phyloP scores from a whole-genome alignment of 1,140 invertebrate species.

The Mercenaria mercenaria region DNA sequence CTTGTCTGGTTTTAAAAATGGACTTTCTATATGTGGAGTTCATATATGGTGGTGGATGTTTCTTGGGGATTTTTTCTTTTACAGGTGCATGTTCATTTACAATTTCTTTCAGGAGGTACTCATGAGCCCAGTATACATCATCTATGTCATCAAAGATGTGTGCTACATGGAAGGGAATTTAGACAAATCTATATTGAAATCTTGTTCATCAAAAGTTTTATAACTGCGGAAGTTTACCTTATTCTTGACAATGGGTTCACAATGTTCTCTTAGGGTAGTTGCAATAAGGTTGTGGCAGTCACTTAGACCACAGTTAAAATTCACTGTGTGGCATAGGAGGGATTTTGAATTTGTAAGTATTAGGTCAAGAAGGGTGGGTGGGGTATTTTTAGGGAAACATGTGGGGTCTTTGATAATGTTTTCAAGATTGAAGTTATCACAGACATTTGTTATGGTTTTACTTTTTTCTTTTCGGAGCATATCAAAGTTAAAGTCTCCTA shows the following conservation, averaged over 20 bases:
- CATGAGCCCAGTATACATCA: neutral
- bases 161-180: neutral
- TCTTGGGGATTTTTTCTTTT: neutral
- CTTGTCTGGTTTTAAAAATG: no score
- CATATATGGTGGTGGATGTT: neutral
- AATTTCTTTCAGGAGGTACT: neutral
- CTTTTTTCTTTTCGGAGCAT: constrained; percentile 5
- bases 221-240: neutral
- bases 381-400: constrained; percentile 10
- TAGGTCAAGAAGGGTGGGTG: constrained; percentile 3
- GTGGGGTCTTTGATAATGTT: constrained; percentile 58
- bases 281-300: constrained; percentile 22
- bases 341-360: constrained; percentile 37
- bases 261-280: neutral
- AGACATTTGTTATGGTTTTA: constrained; percentile 3
- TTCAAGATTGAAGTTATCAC: constrained; percentile 49
- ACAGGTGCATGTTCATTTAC: neutral
- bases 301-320: constrained; percentile 51
- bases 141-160: constrained; percentile 9
- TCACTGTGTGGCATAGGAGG: neutral
- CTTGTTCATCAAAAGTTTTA: neutral
- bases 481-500: constrained; percentile 59
- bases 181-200: neutral
- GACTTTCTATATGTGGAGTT: no score
- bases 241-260: neutral